These are phyloP conservation scores for Andricus quercusramuli DNA, from an alignment of 2,888 invertebrate species.

Conservation along the genomic window DNA sequence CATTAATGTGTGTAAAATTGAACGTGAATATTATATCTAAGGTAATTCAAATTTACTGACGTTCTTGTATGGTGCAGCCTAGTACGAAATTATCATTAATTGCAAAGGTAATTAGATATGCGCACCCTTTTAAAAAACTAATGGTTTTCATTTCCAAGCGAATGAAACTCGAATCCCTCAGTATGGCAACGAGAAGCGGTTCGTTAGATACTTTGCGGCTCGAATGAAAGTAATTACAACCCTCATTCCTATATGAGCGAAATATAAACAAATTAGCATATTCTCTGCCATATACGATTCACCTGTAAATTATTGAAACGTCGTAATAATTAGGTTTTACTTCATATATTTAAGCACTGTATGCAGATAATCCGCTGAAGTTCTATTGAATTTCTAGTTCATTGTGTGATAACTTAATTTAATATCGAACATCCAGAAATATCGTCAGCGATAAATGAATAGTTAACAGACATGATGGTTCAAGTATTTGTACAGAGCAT, in stretches of 20 bases:
- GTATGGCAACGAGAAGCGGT: background rate
- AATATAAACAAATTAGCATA: conserved; percentile 3
- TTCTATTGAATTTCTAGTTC: background rate
- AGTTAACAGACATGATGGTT: background rate
- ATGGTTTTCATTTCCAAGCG: background rate
- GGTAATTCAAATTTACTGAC: background rate
- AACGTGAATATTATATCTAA: background rate
- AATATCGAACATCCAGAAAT: background rate
- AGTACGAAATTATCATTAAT: background rate
- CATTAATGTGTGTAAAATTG: background rate
- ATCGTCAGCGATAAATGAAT: background rate
- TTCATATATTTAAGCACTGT: background rate
- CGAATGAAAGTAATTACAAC: conserved; percentile 7
- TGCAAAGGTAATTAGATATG: background rate
- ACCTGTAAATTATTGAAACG: background rate
- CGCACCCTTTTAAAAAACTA: background rate
- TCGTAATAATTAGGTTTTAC: background rate
- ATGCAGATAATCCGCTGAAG: background rate
- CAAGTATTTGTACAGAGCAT: background rate
- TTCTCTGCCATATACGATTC: background rate
- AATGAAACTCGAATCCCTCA: background rate
- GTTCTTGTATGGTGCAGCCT: background rate
- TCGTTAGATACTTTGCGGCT: background rate
- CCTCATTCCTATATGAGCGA: background rate
- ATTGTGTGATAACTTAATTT: background rate